Percentiles rank a stretch among this genome's conserved stretches.
Evolutionary conservation across 2,113 vertebrate species (phyloP).

Genomic region (Ochotona princeps): DNA sequence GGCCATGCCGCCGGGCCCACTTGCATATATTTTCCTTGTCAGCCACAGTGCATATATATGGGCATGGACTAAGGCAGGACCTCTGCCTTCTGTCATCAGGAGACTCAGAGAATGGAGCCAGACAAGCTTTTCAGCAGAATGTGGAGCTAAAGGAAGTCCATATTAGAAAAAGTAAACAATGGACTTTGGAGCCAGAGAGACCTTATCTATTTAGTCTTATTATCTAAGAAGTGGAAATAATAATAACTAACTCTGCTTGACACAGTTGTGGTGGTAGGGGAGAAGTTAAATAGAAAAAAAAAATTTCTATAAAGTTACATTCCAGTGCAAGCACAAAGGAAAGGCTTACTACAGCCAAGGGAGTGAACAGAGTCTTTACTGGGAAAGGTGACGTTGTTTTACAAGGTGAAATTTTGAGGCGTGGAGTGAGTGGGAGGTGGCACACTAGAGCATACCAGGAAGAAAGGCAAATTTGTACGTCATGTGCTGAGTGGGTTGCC

Average conservation of each 20-base stretch:
- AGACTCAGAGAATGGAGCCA: neutral
- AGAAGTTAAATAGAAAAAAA: neutral
- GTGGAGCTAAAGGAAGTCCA: neutral
- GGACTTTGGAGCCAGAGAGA: conserved; percentile 41
- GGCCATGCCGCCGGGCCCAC: no score
- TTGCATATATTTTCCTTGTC: conserved; percentile 2
- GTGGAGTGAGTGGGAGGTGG: neutral
- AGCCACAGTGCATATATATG: neutral
- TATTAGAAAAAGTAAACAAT: neutral
- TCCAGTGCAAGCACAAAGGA: neutral
- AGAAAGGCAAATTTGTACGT: neutral
- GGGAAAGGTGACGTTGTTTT: neutral
- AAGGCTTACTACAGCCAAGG: neutral
- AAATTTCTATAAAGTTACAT: neutral
- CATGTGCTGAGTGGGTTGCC: neutral
- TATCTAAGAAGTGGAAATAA: neutral
- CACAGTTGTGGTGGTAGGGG: neutral
- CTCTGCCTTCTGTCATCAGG: neutral
- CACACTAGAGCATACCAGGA: neutral
- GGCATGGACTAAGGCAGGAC: neutral
- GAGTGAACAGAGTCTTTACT: neutral
- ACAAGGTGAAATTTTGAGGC: neutral
- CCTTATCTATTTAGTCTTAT: conserved; percentile 8
- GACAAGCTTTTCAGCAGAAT: neutral
- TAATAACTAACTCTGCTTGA: neutral